Percentiles rank a stretch among this genome's conserved stretches.
These are phyloP conservation scores for Siphamia tubifer DNA, from an alignment of 2,113 vertebrate species.

Conservation along the genomic window DNA sequence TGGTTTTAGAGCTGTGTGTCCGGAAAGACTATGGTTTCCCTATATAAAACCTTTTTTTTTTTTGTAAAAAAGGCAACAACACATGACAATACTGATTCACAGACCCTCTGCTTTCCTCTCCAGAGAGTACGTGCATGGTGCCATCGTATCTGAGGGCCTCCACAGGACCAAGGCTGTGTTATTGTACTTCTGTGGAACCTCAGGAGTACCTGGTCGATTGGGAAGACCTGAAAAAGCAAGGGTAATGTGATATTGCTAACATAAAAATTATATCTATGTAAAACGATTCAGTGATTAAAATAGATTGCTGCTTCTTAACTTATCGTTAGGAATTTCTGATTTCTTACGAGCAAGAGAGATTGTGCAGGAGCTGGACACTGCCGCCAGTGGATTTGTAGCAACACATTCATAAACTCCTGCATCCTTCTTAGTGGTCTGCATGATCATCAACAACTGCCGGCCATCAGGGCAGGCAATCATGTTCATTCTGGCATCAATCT, in stretches of 20 bases:
- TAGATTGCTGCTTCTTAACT: background rate
- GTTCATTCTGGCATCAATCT: constrained; percentile 83
- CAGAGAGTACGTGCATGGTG: constrained; percentile 92
- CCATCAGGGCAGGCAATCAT: constrained; percentile 92
- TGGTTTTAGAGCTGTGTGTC: no score
- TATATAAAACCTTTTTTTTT: no score
- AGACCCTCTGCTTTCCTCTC: constrained; percentile 88
- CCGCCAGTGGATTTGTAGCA: constrained; percentile 87
- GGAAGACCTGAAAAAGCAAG: constrained; percentile 83
- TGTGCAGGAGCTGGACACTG: constrained; percentile 89
- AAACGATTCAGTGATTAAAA: background rate
- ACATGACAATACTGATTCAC: background rate
- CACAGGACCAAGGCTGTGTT: constrained; percentile 94
- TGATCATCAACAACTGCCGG: constrained; percentile 92
- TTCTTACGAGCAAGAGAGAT: constrained; percentile 92
- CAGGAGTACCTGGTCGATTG: constrained; percentile 89
- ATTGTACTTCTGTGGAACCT: constrained; percentile 94
- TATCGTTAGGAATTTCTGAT: background rate
- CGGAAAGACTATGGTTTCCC: no score
- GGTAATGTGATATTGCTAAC: background rate
- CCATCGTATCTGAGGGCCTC: constrained; percentile 90
- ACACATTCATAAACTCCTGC: constrained; percentile 94
- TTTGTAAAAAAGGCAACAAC: background rate
- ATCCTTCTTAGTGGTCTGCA: constrained; percentile 88
- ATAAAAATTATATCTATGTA: no score